Evolutionary conservation across 2,797 vertebrate genomes (phyloP).

Genomic region (Pogoniulus pusillus): DNA sequence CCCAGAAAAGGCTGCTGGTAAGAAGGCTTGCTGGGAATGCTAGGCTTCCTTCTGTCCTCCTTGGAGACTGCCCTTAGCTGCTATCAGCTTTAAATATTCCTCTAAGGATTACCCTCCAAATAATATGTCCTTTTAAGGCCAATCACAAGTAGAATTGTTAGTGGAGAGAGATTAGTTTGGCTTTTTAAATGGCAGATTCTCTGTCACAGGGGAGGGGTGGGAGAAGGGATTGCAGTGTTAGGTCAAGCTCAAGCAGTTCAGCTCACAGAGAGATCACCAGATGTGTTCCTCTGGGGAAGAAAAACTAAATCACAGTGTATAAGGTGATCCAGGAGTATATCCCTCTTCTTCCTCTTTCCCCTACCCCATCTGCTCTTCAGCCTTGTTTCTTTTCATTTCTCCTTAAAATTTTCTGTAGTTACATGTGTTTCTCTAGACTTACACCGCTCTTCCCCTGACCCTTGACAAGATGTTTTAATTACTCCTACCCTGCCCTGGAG

Average conservation of each 20-base stretch:
- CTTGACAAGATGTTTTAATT: background rate
- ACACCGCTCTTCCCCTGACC: background rate
- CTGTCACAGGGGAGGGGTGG: background rate
- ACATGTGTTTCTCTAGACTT: background rate
- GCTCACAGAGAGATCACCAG: background rate
- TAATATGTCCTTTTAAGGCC: background rate
- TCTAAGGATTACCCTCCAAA: background rate
- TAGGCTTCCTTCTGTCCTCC: background rate
- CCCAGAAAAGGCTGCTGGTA: background rate
- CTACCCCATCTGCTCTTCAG: background rate
- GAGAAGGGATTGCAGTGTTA: background rate
- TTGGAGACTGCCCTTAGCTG: background rate
- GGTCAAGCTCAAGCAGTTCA: background rate
- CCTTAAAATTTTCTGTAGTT: background rate
- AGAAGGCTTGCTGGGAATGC: background rate
- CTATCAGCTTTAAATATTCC: background rate
- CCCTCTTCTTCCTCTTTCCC: background rate
- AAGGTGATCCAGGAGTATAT: background rate
- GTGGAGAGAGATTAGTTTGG: background rate
- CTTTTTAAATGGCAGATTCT: background rate
- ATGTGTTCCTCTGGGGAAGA: background rate
- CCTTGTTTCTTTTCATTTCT: conserved; percentile 8
- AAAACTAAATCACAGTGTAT: background rate
- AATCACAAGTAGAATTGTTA: background rate
- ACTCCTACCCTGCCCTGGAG: background rate